Evolutionary conservation across 2,113 vertebrate genomes (phyloP), one percentile per base, ranked within the genome.

Genomic region (Baryphthengus martii): DNA sequence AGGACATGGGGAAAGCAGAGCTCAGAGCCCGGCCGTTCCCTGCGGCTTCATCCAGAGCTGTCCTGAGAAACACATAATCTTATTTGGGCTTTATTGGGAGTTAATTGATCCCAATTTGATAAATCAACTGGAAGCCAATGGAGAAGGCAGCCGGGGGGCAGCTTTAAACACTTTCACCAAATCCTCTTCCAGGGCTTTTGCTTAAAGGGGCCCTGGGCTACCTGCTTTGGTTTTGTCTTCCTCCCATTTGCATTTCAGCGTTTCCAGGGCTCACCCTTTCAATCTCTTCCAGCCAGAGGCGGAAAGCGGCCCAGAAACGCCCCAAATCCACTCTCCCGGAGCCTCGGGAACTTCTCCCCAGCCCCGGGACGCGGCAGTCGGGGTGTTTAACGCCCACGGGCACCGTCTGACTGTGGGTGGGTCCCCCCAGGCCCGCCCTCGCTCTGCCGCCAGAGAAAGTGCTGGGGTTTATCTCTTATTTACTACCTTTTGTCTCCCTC

Each of bases 321-420:
- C 45, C 26, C 66, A 25, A 10, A 13, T 26, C 58, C 40, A 2
- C 0, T 2, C 17, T 68, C 42, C 70, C 2, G 18, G 39, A 39
- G 50, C 45, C 50, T 45, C 62, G 25, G 5, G 2, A 12, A n/a
- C n/a, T 42, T 45, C 40, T n/a, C 44, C 17, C n/a, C 44, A 11
- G 33, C 56, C 56, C 71, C 35, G 4, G 45, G 47, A 28, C 2
- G 17, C 0, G 1, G 9, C 44, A 11, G 11, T 2, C 28, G 2
- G 47, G n/a, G 45, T 6, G 29, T 5, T 17, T 4, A 3, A 24
- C 11, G 15, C 53, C 28, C 24, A 1, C 13, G 44, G 59, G 2
- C 7, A 15, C 3, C 3, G 4, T 23, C 31, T 0, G 5, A 11
- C 14, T 7, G 17, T 5, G 1, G 37, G 24, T 2, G 10, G 31